Conservation (phyloP, 2,113 vertebrate genomes). For the Lucifuga dentata region DNA sequence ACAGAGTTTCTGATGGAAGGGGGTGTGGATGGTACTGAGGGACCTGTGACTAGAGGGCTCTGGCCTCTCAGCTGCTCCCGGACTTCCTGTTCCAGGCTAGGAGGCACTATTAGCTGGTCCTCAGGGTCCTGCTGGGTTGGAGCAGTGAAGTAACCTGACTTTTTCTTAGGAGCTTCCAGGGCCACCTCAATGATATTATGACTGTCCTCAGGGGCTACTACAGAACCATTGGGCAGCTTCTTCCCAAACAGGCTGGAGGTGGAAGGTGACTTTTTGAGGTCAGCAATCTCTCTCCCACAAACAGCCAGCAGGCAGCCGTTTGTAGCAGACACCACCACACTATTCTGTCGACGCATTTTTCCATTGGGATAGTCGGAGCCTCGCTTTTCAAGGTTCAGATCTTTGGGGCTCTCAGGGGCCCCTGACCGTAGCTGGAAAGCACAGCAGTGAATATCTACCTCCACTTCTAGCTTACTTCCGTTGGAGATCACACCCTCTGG, state of each 20-base stretch:
- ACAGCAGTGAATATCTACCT: conserved; percentile 97
- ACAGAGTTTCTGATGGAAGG: conserved; percentile 74
- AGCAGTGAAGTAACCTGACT: conserved; percentile 95
- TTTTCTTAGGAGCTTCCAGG: conserved; percentile 94
- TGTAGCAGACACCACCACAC: conserved; percentile 87
- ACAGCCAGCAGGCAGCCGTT: conserved; percentile 84
- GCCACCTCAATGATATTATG: conserved; percentile 97
- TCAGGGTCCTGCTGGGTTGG: conserved; percentile 95
- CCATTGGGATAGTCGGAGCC: conserved; percentile 78
- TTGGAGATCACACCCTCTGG: conserved; percentile 93
- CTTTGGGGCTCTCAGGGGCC: conserved; percentile 65
- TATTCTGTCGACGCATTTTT: conserved; percentile 89
- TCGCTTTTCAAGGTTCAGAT: conserved; percentile 67
- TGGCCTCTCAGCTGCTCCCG: conserved; percentile 90
- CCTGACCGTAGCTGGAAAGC: conserved; percentile 84
- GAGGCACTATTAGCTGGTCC: conserved; percentile 93
- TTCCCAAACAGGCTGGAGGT: conserved; percentile 92
- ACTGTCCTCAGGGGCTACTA: conserved; percentile 93
- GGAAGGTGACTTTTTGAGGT: conserved; percentile 93
- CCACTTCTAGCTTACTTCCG: conserved; percentile 95
- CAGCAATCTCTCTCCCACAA: conserved; percentile 87
- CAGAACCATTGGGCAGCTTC: conserved; percentile 95
- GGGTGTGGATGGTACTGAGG: conserved; percentile 66
- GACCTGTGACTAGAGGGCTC: conserved; percentile 70
- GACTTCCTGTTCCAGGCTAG: conserved; percentile 93